Conservation (phyloP, 2,797 vertebrate species). For the Masticophis lateralis region DNA sequence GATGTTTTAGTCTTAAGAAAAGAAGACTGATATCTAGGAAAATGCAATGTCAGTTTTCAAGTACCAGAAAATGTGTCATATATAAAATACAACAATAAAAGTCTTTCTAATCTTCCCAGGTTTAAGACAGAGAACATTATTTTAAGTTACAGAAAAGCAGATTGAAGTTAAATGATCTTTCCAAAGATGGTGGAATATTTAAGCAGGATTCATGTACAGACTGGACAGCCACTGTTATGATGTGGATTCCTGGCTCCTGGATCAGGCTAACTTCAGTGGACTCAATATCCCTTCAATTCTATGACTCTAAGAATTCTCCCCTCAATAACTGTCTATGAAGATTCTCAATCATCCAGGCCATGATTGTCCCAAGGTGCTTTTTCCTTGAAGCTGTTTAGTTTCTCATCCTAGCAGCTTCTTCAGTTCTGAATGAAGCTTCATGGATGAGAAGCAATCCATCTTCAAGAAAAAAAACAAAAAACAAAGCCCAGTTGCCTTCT, state of each 20-base stretch:
- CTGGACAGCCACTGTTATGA: not conserved
- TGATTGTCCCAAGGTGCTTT: not conserved
- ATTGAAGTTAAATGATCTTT: not conserved
- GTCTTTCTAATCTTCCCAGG: not conserved
- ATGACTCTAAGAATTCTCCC: not conserved
- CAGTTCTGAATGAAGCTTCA: not conserved
- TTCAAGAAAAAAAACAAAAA: not conserved
- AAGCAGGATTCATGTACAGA: not conserved
- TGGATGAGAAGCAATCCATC: not conserved
- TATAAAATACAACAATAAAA: not conserved
- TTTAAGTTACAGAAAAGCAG: not conserved
- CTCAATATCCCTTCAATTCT: not conserved
- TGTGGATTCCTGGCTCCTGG: not conserved
- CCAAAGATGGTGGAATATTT: not conserved
- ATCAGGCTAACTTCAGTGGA: not conserved
- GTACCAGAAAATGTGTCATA: not conserved
- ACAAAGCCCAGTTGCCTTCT: not conserved
- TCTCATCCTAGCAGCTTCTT: not conserved
- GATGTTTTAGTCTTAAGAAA: not conserved
- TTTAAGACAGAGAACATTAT: not conserved
- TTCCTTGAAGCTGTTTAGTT: not conserved
- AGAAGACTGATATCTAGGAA: not conserved
- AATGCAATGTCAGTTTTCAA: not conserved
- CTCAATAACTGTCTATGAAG: not conserved
- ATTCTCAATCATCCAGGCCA: not conserved